Evolutionary conservation across 2,888 invertebrate species (phyloP), one percentile per base, ranked within the genome.

Genomic region (Habroteleia sp.): DNA sequence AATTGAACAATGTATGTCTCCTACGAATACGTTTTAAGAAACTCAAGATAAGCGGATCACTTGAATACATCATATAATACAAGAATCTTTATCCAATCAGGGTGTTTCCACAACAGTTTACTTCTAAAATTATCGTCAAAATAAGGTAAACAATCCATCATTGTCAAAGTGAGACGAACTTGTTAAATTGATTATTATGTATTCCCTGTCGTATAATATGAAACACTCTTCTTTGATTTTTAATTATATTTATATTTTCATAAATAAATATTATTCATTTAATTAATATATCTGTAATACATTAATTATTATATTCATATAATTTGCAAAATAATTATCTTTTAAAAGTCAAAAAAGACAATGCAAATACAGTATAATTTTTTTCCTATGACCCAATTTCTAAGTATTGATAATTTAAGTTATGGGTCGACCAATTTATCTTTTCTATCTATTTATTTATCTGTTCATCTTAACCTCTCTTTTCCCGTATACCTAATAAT

Each of bases 1-100:
- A 58, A 66, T 63, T 56, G 56, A 48, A 54, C 58, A 63, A 41
- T 60, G 60, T 75, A 60, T 25, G 23, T 56, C 58, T 50, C 63
- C 62, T 41, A 58, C 44, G 58, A 48, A 44, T 54, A 41, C 42
- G 13, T 33, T n/a, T n/a, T 71, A 65, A 63, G 44, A 37, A 42
- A 20, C 8, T 63, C 14, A 5, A 65, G 65, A 73, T 73, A 60
- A 66, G 46, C 44, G 27, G 44, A 66, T 66, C 39, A 73, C 41
- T 73, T 60, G 46, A 60, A 73, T 60, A 54, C 41, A 54, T 66
- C 44, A 39, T 35, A 66, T 27, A 50, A 44, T n/a, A 58, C 33
- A 56, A 37, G 25, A 11, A 65, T 60, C 60, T 50, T 37, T 10
- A 65, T n/a, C 16, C 44, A 31, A 66, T 60, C 39, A 35, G 16